Conservation (phyloP, 1,140 invertebrate genomes). For the Cydia fagiglandana region DNA sequence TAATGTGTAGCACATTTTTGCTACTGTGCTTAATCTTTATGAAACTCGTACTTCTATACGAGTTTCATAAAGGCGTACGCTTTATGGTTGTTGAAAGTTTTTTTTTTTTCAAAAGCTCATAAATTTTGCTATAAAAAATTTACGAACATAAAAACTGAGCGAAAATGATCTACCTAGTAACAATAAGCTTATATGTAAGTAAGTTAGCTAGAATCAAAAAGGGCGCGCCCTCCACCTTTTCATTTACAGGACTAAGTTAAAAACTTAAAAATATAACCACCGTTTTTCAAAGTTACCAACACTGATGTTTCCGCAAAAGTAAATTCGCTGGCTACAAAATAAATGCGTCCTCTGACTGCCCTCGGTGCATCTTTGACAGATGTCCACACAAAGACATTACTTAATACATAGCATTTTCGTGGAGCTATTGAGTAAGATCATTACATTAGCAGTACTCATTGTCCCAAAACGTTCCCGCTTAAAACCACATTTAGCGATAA, state of each 20-base stretch:
- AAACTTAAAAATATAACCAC: too few species aligned
- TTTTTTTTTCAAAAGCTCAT: too few species aligned
- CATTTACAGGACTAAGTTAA: too few species aligned
- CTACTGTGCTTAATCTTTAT: neutral
- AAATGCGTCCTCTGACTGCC: neutral
- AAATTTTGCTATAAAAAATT: too few species aligned
- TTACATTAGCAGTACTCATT: slow-evolving; percentile 13
- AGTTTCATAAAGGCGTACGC: neutral
- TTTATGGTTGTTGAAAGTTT: too few species aligned
- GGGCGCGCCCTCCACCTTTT: too few species aligned
- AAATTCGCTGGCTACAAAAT: neutral
- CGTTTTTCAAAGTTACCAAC: neutral
- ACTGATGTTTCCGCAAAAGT: neutral
- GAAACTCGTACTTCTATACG: neutral
- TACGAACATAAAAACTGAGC: too few species aligned
- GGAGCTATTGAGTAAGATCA: slow-evolving; percentile 7
- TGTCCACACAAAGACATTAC: neutral
- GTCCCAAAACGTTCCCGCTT: slow-evolving; percentile 27
- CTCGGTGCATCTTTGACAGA: neutral
- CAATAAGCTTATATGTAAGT: too few species aligned
- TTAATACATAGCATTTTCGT: neutral
- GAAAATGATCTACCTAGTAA: too few species aligned
- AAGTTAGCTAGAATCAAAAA: too few species aligned
- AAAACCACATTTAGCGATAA: neutral
- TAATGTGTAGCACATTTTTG: neutral